Evolutionary conservation across 2,113 vertebrate genomes (phyloP).

Genomic region (Saccopteryx bilineata): DNA sequence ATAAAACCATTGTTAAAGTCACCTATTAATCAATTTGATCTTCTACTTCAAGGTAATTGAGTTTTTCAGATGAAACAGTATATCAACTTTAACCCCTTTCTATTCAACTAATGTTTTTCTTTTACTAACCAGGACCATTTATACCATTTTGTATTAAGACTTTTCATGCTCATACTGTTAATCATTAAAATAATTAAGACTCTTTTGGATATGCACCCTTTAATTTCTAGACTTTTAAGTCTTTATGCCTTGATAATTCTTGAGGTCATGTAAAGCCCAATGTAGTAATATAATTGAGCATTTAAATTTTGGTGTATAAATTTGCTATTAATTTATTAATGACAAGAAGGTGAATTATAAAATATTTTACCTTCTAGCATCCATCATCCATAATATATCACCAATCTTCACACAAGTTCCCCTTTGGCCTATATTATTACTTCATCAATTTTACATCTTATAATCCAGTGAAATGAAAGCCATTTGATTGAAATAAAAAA

Average conservation of each 20-base stretch:
- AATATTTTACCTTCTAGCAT: neutral
- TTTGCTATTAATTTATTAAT: conserved; percentile 55
- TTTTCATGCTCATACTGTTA: conserved; percentile 25
- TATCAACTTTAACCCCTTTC: conserved; percentile 69
- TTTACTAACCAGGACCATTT: conserved; percentile 28
- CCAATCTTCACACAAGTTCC: conserved; percentile 26
- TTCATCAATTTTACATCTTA: conserved; percentile 65
- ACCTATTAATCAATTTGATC: conserved; percentile 70
- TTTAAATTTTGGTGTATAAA: conserved; percentile 71
- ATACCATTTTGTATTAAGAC: conserved; percentile 54
- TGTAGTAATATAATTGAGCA: conserved; percentile 34
- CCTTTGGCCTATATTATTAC: conserved; percentile 60
- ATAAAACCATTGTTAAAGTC: conserved; percentile 68
- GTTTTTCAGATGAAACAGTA: conserved; percentile 68
- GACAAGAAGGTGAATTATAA: conserved; percentile 59
- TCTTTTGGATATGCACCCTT: conserved; percentile 31
- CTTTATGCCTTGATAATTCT: conserved; percentile 49
- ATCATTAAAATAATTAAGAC: conserved; percentile 70
- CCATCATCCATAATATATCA: conserved; percentile 7
- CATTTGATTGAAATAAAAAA: conserved; percentile 70
- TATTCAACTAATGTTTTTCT: conserved; percentile 65
- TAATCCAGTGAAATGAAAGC: conserved; percentile 67
- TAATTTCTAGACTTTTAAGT: conserved; percentile 37
- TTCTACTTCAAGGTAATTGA: conserved; percentile 71
- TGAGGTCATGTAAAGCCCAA: neutral